Evolutionary conservation across 2,797 vertebrate genomes (phyloP).

Genomic region (Acanthornis magna): DNA sequence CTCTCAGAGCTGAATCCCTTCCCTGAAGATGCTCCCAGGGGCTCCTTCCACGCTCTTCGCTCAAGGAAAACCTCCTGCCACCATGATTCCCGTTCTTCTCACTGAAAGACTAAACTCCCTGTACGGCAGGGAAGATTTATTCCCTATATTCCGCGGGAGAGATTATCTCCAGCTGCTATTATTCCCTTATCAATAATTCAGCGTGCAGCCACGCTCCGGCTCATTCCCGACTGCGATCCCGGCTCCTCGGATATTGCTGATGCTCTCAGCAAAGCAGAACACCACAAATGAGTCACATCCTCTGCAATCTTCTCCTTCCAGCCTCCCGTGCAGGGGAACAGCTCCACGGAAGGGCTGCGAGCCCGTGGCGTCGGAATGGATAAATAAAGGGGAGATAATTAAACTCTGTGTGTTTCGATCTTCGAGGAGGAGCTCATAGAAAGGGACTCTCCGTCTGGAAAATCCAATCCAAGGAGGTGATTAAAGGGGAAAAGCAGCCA

Average conservation of each 20-base stretch:
- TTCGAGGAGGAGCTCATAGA: neutral
- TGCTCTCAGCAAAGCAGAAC: neutral
- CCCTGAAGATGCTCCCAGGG: neutral
- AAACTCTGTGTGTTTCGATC: neutral
- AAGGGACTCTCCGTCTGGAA: neutral
- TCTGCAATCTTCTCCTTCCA: neutral
- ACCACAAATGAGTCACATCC: constrained; percentile 1
- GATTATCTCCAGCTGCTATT: neutral
- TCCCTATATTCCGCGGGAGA: neutral
- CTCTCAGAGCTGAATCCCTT: neutral
- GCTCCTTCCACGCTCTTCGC: rapidly evolving
- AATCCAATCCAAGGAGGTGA: neutral
- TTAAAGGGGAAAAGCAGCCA: neutral
- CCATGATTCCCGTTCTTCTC: neutral
- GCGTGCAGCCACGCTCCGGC: neutral
- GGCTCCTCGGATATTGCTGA: neutral
- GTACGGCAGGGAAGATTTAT: neutral
- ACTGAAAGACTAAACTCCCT: neutral
- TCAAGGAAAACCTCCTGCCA: neutral
- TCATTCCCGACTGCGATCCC: neutral
- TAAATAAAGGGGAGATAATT: neutral
- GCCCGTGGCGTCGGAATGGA: neutral
- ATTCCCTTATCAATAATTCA: constrained; percentile 57
- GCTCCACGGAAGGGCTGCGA: neutral
- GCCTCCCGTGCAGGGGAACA: neutral